Evolutionary conservation across 2,888 invertebrate species (phyloP).

Genomic region (Chromoteleia sp.): DNA sequence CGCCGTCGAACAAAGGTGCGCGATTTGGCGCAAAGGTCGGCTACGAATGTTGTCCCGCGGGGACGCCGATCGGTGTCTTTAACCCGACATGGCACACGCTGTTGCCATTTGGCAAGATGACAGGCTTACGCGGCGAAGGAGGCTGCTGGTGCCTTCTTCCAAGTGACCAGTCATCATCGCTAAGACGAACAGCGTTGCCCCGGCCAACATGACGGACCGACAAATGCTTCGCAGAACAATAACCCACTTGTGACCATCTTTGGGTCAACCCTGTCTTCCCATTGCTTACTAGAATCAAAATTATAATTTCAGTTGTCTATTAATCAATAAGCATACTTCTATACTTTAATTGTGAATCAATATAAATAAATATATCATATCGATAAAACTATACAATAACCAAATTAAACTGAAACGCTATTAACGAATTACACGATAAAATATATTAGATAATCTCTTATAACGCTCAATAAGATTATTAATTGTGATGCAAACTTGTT

Average conservation of each 20-base stretch:
- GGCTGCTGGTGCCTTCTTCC: conserved; percentile 30
- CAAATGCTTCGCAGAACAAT: conserved; percentile 46
- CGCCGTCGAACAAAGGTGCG: conserved; percentile 46
- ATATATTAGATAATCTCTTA: too few species aligned
- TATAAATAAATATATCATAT: too few species aligned
- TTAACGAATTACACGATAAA: too few species aligned
- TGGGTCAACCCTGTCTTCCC: conserved; percentile 1
- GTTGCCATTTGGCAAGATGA: conserved; percentile 61
- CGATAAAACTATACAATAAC: too few species aligned
- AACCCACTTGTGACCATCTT: conserved; percentile 49
- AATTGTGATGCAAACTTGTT: too few species aligned
- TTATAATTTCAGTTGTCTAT: not conserved
- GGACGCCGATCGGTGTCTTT: conserved; percentile 49
- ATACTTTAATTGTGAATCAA: too few species aligned
- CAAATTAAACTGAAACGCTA: too few species aligned
- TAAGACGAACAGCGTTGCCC: conserved; percentile 36
- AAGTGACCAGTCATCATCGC: conserved; percentile 37
- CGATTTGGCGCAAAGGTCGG: conserved; percentile 34
- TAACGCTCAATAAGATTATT: too few species aligned
- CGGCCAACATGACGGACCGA: conserved; percentile 38
- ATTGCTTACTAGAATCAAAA: not conserved
- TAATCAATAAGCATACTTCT: not conserved
- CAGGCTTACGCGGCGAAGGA: conserved; percentile 35
- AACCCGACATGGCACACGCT: conserved; percentile 51
- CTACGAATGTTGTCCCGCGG: conserved; percentile 16